Conservation (phyloP, 1,140 invertebrate species). For the Nixonia krombeini region DNA sequence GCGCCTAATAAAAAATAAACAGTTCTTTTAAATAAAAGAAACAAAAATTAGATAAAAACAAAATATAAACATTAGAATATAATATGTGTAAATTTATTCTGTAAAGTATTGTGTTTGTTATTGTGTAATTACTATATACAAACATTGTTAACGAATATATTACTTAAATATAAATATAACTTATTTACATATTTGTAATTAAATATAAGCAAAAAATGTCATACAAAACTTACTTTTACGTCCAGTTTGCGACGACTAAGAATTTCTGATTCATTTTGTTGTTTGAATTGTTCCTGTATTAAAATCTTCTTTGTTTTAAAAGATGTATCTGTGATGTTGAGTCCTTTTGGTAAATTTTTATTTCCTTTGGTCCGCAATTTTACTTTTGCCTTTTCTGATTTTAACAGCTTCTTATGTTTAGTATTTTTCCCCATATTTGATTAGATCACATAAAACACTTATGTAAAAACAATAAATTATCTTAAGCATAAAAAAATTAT, state of each 20-base stretch:
- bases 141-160: too few relatives aligned
- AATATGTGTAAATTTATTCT: neutral
- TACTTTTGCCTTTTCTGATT: constrained; percentile 83
- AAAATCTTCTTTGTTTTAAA: constrained; percentile 92
- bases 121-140: too few relatives aligned
- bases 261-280: constrained; percentile 74
- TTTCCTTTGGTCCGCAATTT: constrained; percentile 80
- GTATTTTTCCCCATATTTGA: neutral
- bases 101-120: too few relatives aligned
- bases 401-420: constrained; percentile 77
- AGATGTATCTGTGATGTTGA: constrained; percentile 87
- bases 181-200: too few relatives aligned
- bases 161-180: too few relatives aligned
- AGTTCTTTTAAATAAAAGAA: neutral
- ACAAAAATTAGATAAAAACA: constrained; percentile 7
- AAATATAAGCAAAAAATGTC: too few relatives aligned
- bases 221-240: constrained; percentile 76
- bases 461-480: too few relatives aligned
- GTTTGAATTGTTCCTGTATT: constrained; percentile 82
- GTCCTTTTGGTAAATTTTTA: constrained; percentile 80
- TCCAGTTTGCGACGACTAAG: constrained; percentile 82
- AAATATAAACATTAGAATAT: constrained; percentile 2
- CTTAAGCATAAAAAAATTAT: too few relatives aligned
- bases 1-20: constrained; percentile 73
- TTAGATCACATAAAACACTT: too few relatives aligned